Evolutionary conservation across 2,113 vertebrate species (phyloP).

Genomic region (Semnopithecus entellus): DNA sequence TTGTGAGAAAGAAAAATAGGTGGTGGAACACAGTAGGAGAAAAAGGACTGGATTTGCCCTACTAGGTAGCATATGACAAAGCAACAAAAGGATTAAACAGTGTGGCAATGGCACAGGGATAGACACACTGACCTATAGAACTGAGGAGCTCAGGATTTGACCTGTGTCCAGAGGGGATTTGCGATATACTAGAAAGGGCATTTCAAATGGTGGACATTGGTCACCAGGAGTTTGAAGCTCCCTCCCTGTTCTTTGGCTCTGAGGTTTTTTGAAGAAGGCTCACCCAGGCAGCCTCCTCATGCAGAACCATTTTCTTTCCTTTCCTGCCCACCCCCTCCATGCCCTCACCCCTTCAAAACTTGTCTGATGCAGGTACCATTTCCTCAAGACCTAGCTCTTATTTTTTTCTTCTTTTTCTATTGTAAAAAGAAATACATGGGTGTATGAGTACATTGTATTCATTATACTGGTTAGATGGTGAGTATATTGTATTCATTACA

Average conservation of each 20-base stretch:
- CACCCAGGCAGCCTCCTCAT: not conserved
- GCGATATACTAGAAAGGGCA: not conserved
- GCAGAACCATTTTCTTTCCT: not conserved
- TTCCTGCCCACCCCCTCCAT: not conserved
- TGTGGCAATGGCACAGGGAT: not conserved
- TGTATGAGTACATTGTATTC: not conserved
- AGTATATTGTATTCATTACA: not conserved
- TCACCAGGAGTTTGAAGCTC: not conserved
- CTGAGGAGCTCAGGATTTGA: not conserved
- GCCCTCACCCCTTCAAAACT: not conserved
- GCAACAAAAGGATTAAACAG: not conserved
- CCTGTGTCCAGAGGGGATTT: not conserved
- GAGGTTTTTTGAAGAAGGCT: not conserved
- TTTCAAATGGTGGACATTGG: not conserved
- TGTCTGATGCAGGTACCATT: not conserved
- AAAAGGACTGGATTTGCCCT: not conserved
- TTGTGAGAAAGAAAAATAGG: constrained; percentile 41
- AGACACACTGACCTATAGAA: not conserved
- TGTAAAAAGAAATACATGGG: not conserved
- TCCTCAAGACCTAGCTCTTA: not conserved
- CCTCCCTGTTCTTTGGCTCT: not conserved
- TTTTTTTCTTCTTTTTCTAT: not conserved
- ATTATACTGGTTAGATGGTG: not conserved
- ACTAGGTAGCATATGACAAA: not conserved
- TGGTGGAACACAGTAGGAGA: constrained; percentile 17